Evolutionary conservation across 1,140 invertebrate species (phyloP).

Genomic region (Drosophila sucinea): DNA sequence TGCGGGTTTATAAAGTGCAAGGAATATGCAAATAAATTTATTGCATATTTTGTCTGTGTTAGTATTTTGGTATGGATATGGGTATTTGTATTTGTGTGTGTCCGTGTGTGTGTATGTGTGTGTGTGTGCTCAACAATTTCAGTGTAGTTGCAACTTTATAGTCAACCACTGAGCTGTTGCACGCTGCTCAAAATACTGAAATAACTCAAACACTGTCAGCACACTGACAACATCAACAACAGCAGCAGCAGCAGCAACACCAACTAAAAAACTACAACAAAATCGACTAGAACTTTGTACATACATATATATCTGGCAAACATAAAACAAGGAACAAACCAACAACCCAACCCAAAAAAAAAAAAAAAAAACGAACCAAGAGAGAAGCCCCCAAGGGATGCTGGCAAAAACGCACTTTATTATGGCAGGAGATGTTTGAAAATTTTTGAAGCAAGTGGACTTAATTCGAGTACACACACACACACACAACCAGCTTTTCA

Average conservation of each 20-base stretch:
- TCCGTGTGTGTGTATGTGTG: background rate
- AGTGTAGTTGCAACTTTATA: conserved; percentile 53
- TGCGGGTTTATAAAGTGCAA: conserved; percentile 1
- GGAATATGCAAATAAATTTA: conserved; percentile 20
- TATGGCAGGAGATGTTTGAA: conserved; percentile 67
- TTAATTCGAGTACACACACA: conserved; percentile 67
- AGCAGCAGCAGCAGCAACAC: conserved; percentile 23
- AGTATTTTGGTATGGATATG: conserved; percentile 11
- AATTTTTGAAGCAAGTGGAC: conserved; percentile 67
- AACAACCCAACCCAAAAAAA: conserved; percentile 6
- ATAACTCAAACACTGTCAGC: conserved; percentile 63
- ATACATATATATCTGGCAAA: background rate
- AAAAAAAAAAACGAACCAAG: background rate
- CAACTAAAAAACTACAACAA: conserved; percentile 25
- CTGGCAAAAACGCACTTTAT: conserved; percentile 69
- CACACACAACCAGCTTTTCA: conserved; percentile 28
- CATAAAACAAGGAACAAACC: conserved; percentile 1
- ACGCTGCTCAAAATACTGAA: conserved; percentile 45
- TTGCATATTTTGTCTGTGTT: conserved; percentile 20
- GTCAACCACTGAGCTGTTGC: conserved; percentile 14
- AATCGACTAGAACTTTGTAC: conserved; percentile 9
- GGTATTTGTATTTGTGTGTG: background rate
- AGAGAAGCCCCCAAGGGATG: conserved; percentile 20
- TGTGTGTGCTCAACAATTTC: conserved; percentile 44
- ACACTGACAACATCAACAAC: conserved; percentile 27